Evolutionary conservation across 1,140 invertebrate species (phyloP).

Genomic region (Nebria ingens): DNA sequence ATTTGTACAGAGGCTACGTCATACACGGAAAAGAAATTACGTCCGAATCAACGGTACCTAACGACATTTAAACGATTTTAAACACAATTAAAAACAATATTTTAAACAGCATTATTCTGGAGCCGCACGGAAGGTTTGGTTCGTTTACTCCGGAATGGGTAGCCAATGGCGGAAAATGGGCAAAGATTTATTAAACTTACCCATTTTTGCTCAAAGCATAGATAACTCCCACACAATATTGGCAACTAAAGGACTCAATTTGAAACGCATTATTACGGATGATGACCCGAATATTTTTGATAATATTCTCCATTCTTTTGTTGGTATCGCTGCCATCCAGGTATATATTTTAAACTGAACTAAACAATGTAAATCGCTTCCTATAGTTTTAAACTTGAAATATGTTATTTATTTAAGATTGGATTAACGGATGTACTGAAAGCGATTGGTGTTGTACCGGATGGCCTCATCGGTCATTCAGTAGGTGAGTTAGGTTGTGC

Average conservation of each 20-base stretch:
- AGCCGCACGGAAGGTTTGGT: slow-evolving; percentile 41
- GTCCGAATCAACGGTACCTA: slow-evolving; percentile 27
- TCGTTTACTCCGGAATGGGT: slow-evolving; percentile 60
- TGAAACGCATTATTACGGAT: slow-evolving; percentile 65
- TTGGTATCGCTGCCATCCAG: slow-evolving; percentile 84
- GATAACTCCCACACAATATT: slow-evolving; percentile 59
- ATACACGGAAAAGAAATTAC: slow-evolving; percentile 32
- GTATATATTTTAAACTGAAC: too few relatives aligned
- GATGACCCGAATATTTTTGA: slow-evolving; percentile 64
- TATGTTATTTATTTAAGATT: slow-evolving; percentile 51
- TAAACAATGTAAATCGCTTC: slow-evolving; percentile 32
- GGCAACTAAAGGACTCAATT: slow-evolving; percentile 61
- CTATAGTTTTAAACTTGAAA: background rate
- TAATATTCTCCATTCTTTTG: slow-evolving; percentile 78
- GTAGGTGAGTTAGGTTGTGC: slow-evolving; percentile 81
- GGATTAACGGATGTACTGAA: slow-evolving; percentile 69
- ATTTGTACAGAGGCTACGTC: slow-evolving; percentile 49
- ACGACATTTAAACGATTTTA: slow-evolving; percentile 23
- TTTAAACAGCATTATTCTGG: slow-evolving; percentile 39
- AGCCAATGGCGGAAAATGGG: slow-evolving; percentile 63
- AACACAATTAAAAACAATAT: slow-evolving; percentile 46
- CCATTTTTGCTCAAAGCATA: slow-evolving; percentile 55
- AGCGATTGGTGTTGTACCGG: slow-evolving; percentile 59
- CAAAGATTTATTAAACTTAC: slow-evolving; percentile 46
- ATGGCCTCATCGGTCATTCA: slow-evolving; percentile 80